These are phyloP conservation scores for Mystacides longicornis DNA, from an alignment of 2,888 invertebrate species.

Conservation along the genomic window DNA sequence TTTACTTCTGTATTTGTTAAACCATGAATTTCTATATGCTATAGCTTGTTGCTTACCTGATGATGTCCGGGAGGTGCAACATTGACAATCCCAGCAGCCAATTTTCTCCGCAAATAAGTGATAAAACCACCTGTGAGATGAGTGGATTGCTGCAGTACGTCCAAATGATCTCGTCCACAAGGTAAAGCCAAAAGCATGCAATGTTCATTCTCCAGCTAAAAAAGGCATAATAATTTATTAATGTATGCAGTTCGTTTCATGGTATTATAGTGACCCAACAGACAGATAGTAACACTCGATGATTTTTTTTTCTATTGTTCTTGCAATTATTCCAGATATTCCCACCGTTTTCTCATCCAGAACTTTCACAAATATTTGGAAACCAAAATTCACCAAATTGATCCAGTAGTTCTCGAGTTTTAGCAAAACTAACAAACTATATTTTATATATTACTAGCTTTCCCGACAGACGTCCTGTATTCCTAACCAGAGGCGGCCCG, in stretches of 20 bases:
- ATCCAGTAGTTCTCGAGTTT: too few relatives aligned
- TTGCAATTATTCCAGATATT: too few relatives aligned
- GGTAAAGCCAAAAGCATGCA: slow-evolving; percentile 93
- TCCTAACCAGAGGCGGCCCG: too few relatives aligned
- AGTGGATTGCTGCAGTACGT: slow-evolving; percentile 87
- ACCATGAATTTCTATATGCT: background rate
- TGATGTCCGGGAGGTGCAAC: slow-evolving; percentile 86
- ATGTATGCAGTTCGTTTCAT: background rate
- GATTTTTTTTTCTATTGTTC: too few relatives aligned
- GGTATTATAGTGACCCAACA: too few relatives aligned
- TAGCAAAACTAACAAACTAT: too few relatives aligned
- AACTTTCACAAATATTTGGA: too few relatives aligned
- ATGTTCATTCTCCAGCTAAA: slow-evolving; percentile 87
- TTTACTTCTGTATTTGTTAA: slow-evolving; percentile 9
- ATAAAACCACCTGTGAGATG: slow-evolving; percentile 89
- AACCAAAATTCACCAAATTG: too few relatives aligned
- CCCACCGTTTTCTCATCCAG: too few relatives aligned
- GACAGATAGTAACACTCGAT: too few relatives aligned
- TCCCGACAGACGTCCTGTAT: too few relatives aligned
- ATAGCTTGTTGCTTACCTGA: slow-evolving; percentile 64
- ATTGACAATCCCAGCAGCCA: slow-evolving; percentile 98
- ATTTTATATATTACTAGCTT: too few relatives aligned
- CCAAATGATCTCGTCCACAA: slow-evolving; percentile 90
- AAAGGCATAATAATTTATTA: background rate
- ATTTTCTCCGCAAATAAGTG: slow-evolving; percentile 92